These are phyloP conservation scores for Cariama cristata DNA, from an alignment of 2,113 vertebrate genomes.

Conservation along the genomic window DNA sequence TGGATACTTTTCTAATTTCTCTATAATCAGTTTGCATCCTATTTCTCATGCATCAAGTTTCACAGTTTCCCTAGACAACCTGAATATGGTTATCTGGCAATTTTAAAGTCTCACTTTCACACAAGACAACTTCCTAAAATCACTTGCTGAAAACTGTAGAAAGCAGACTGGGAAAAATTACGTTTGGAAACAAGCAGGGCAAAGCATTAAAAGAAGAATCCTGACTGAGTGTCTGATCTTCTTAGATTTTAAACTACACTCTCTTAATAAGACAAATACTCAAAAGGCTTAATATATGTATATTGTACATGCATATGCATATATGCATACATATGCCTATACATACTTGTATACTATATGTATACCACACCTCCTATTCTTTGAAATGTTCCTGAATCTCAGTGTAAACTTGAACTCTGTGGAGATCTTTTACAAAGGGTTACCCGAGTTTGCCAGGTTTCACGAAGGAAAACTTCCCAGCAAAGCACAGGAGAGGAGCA, in stretches of 20 bases:
- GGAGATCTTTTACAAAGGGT: neutral
- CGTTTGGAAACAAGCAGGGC: neutral
- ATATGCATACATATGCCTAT: neutral
- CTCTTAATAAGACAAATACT: neutral
- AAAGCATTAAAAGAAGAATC: neutral
- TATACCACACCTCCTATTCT: neutral
- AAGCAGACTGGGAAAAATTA: neutral
- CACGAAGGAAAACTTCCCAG: neutral
- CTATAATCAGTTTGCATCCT: constrained; percentile 21
- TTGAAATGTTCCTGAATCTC: neutral
- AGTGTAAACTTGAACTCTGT: neutral
- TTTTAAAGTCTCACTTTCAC: neutral
- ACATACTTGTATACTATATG: too few relatives aligned
- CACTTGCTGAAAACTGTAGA: neutral
- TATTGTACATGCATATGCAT: neutral
- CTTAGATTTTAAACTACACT: neutral
- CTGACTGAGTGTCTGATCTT: neutral
- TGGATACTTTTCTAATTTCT: constrained; percentile 10
- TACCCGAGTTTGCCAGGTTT: neutral
- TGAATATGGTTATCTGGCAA: neutral
- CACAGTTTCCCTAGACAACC: neutral
- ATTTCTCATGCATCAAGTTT: constrained; percentile 29
- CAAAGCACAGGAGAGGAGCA: neutral
- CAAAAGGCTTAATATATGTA: neutral
- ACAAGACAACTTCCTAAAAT: neutral